These are phyloP conservation scores for Shinisaurus crocodilurus DNA, from an alignment of 2,113 vertebrate genomes.

Conservation along the genomic window DNA sequence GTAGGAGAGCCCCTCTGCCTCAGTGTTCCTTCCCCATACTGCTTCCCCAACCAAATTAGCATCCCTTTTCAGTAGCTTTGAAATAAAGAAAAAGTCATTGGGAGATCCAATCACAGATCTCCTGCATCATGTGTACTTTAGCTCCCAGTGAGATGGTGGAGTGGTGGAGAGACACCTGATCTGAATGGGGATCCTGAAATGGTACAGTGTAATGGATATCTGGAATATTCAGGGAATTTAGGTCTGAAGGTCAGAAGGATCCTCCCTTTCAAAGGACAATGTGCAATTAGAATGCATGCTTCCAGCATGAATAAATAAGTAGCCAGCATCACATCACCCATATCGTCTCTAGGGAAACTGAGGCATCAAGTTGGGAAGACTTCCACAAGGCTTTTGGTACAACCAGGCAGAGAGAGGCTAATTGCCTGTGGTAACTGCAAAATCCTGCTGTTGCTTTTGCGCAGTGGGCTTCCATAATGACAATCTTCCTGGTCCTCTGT, in stretches of 20 bases:
- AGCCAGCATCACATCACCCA: neutral
- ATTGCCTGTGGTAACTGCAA: neutral
- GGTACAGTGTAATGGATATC: neutral
- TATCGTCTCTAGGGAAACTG: slow-evolving; percentile 8
- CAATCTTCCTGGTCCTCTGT: neutral
- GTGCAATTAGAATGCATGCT: neutral
- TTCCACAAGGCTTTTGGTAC: slow-evolving; percentile 8
- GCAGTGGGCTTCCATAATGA: neutral
- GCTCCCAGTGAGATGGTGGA: neutral
- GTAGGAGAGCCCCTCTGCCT: too few relatives aligned
- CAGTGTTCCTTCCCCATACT: neutral
- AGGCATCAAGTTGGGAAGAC: neutral
- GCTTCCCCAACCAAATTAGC: neutral
- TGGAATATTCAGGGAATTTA: neutral
- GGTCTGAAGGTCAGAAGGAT: neutral
- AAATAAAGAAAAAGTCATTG: neutral
- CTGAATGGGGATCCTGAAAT: neutral
- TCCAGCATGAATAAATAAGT: neutral
- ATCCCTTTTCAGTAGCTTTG: neutral
- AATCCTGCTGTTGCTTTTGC: neutral
- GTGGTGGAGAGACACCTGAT: neutral
- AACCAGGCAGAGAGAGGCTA: neutral
- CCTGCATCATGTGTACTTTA: neutral
- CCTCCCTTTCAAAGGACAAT: neutral
- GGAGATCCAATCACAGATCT: neutral